These are phyloP conservation scores for Zaprionus ghesquierei DNA, from an alignment of 1,140 invertebrate genomes.

Conservation along the genomic window DNA sequence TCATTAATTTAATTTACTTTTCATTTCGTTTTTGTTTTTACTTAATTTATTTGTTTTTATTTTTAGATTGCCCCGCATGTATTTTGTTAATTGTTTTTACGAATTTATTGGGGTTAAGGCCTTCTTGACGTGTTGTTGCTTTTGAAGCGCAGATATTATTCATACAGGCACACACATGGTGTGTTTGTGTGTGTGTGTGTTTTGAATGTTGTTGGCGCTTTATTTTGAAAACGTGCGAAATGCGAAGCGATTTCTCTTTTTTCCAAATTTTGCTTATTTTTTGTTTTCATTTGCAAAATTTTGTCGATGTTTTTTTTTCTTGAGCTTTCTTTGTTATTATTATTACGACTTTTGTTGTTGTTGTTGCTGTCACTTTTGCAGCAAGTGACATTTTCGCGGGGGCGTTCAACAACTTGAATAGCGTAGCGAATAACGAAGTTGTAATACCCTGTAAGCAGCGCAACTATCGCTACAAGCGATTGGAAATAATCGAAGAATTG, in stretches of 20 bases:
- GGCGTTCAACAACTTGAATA: constrained; percentile 33
- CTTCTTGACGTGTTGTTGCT: constrained; percentile 48
- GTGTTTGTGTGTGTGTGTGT: constrained; percentile 16
- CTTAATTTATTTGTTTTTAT: constrained; percentile 22
- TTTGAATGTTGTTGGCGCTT: constrained; percentile 25
- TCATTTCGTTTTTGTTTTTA: constrained; percentile 3
- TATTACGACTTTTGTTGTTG: constrained; percentile 1
- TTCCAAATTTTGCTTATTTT: constrained; percentile 11
- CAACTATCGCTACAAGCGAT: not conserved
- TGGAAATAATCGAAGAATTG: not conserved
- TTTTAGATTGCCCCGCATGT: constrained; percentile 19
- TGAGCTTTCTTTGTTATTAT: constrained; percentile 10
- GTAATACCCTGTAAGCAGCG: constrained; percentile 1
- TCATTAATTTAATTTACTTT: not conserved
- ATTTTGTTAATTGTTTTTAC: constrained; percentile 63
- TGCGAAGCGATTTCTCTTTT: constrained; percentile 50
- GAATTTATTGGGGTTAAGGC: constrained; percentile 72
- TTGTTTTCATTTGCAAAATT: constrained; percentile 31
- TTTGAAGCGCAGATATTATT: constrained; percentile 33
- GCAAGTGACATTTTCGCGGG: constrained; percentile 34
- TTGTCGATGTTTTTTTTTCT: constrained; percentile 3
- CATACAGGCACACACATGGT: too few species aligned
- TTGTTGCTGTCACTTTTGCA: constrained; percentile 33
- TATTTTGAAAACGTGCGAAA: constrained; percentile 47
- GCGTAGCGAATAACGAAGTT: not conserved